Evolutionary conservation across 2,797 vertebrate genomes (phyloP).

Genomic region (Manis javanica): DNA sequence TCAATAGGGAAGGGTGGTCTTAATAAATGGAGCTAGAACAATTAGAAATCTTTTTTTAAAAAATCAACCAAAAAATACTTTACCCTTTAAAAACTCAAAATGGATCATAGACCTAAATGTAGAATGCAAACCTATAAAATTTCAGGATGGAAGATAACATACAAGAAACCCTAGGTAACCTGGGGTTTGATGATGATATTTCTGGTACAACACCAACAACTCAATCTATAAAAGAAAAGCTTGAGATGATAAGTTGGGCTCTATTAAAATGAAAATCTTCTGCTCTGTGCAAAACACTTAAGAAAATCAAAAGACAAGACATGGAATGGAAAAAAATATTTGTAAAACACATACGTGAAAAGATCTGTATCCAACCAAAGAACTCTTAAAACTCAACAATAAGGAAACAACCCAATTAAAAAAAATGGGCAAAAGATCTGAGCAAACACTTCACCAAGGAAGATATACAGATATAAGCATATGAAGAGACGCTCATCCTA

Average conservation of each 20-base stretch:
- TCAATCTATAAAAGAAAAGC: neutral
- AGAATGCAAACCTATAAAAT: neutral
- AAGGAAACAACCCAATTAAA: neutral
- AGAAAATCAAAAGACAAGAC: neutral
- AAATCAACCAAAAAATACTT: neutral
- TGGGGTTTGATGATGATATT: no score
- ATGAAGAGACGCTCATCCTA: neutral
- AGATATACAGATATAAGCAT: neutral
- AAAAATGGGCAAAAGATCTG: neutral
- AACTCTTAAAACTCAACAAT: neutral
- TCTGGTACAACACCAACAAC: neutral
- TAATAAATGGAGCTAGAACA: neutral
- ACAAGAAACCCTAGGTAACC: neutral
- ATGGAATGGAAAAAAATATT: constrained; percentile 1
- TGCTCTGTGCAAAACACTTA: neutral
- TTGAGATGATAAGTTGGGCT: neutral
- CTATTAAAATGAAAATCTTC: neutral
- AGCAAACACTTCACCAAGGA: neutral
- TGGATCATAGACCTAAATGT: neutral
- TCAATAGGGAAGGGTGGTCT: neutral
- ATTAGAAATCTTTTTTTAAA: neutral
- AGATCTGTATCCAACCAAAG: neutral
- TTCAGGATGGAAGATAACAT: neutral
- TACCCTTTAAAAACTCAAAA: neutral
- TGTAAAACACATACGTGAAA: neutral